Evolutionary conservation across 2,888 invertebrate species (phyloP).

Genomic region (Phortica okadai): DNA sequence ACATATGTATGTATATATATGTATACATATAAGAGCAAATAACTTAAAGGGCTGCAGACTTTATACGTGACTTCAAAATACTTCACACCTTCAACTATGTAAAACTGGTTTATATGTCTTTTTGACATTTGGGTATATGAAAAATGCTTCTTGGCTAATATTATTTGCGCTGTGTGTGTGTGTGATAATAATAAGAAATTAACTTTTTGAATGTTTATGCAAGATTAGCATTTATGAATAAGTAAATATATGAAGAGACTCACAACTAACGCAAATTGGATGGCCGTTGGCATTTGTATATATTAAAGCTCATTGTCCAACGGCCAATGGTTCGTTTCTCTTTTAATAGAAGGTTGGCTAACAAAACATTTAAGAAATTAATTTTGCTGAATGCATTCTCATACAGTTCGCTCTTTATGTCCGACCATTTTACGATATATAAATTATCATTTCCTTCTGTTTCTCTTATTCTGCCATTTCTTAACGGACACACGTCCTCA

Average conservation of each 20-base stretch:
- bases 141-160: too few species aligned
- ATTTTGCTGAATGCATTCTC: neutral
- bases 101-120: too few species aligned
- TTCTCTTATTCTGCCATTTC: neutral
- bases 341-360: neutral
- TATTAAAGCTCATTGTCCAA: too few species aligned
- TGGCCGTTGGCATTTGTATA: neutral
- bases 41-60: too few species aligned
- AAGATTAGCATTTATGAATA: conserved; percentile 2
- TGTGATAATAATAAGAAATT: too few species aligned
- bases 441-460: conserved; percentile 3
- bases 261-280: neutral
- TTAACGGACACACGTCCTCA: neutral
- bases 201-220: neutral
- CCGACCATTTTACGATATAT: conserved; percentile 13
- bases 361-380: conserved; percentile 13
- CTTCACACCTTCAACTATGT: too few species aligned
- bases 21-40: too few species aligned
- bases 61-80: too few species aligned
- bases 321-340: neutral
- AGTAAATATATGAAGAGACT: neutral
- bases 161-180: too few species aligned
- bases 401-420: neutral
- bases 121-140: too few species aligned
- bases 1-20: too few species aligned